Percentiles rank a stretch among this genome's conserved stretches.
These are phyloP conservation scores for Ammodytes marinus DNA, from an alignment of 2,113 vertebrate species.

Conservation along the genomic window DNA sequence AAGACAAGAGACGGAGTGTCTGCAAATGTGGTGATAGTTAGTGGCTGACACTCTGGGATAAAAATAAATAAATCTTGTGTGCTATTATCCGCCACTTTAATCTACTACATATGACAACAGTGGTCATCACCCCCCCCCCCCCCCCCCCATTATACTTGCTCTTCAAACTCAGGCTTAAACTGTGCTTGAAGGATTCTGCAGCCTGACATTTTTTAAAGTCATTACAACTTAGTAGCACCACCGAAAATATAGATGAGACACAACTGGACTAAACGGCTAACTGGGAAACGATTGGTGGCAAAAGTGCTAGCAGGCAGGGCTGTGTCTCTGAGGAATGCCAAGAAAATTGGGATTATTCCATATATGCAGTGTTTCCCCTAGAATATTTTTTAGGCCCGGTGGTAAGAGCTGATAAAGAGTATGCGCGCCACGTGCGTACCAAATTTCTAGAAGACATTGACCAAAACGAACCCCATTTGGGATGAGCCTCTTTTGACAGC, in stretches of 20 bases:
- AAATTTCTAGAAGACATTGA: no score
- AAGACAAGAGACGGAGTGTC: constrained; percentile 15
- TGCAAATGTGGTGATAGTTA: constrained; percentile 8
- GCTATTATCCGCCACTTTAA: constrained; percentile 26
- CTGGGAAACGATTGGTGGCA: not conserved
- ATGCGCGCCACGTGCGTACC: no score
- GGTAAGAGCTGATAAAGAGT: no score
- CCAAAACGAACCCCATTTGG: no score
- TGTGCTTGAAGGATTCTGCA: not conserved
- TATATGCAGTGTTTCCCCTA: no score
- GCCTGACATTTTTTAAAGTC: not conserved
- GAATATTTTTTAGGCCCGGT: no score
- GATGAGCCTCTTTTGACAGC: no score
- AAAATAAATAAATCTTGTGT: not conserved
- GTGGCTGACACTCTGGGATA: constrained; percentile 26
- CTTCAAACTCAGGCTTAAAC: not conserved
- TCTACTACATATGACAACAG: not conserved
- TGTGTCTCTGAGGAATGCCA: constrained; percentile 16
- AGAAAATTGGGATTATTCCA: constrained; percentile 20
- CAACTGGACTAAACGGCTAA: not conserved
- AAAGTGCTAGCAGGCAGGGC: not conserved
- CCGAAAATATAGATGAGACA: not conserved
- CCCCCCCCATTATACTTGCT: not conserved
- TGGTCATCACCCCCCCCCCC: not conserved
- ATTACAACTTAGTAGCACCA: not conserved